Percentiles rank a stretch among this genome's conserved stretches.
These are phyloP conservation scores for Nomada fabriciana DNA, from an alignment of 2,888 invertebrate species.

Conservation along the genomic window DNA sequence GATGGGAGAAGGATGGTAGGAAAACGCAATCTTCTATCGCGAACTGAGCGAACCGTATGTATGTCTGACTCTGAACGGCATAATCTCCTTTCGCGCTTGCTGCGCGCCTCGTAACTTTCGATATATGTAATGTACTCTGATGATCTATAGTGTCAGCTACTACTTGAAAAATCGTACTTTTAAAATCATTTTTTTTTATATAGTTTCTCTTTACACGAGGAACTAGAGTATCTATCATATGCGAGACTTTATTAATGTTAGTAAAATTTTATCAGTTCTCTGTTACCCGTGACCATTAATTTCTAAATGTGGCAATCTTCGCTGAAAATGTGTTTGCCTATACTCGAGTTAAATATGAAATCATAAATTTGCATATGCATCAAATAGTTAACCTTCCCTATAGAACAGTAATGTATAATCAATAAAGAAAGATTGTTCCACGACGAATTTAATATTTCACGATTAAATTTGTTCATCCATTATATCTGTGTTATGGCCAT, in stretches of 20 bases:
- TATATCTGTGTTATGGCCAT: conserved; percentile 60
- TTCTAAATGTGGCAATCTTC: conserved; percentile 13
- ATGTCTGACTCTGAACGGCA: conserved; percentile 60
- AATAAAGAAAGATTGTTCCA: conserved; percentile 59
- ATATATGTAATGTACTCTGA: conserved; percentile 70
- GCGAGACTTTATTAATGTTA: conserved; percentile 46
- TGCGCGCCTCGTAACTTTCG: conserved; percentile 67
- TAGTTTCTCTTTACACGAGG: conserved; percentile 33
- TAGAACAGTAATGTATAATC: conserved; percentile 72
- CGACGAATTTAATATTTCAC: conserved; percentile 54
- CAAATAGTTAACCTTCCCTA: conserved; percentile 41
- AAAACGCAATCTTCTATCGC: conserved; percentile 64
- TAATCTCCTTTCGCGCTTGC: conserved; percentile 34
- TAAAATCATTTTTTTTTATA: conserved; percentile 35
- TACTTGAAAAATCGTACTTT: conserved; percentile 40
- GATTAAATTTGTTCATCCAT: conserved; percentile 47
- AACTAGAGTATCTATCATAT: conserved; percentile 25
- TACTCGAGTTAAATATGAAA: conserved; percentile 51
- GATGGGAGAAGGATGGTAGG: conserved; percentile 65
- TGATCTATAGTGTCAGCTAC: conserved; percentile 38
- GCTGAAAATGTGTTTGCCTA: conserved; percentile 32
- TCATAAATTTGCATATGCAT: conserved; percentile 23
- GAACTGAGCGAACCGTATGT: conserved; percentile 72
- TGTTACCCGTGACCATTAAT: conserved; percentile 19
- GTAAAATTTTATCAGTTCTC: conserved; percentile 48